Conservation (phyloP, 2,888 invertebrate species). For the Hirtodrosophila cameraria region DNA sequence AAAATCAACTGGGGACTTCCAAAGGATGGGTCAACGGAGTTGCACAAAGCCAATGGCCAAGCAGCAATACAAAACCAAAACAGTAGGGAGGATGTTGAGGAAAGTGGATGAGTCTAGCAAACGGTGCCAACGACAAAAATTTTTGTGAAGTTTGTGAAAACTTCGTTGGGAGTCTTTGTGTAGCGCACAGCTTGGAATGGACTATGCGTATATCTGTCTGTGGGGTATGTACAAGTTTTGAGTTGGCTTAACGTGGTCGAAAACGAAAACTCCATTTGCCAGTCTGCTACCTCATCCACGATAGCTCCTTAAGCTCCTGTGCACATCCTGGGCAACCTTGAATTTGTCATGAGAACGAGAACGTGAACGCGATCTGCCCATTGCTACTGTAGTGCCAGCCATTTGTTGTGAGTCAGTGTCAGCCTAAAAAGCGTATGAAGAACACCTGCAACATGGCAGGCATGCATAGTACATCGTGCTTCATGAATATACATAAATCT, state of each 20-base stretch:
- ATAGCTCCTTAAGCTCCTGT: conserved; percentile 44
- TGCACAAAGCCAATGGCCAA: conserved; percentile 48
- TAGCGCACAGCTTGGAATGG: conserved; percentile 21
- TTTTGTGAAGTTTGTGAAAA: conserved; percentile 72
- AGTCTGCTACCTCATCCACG: conserved; percentile 16
- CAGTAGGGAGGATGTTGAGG: background rate
- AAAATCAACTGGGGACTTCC: conserved; percentile 49
- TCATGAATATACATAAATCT: conserved; percentile 65
- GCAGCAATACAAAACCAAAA: conserved; percentile 9
- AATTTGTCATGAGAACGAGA: conserved; percentile 53
- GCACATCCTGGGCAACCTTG: conserved; percentile 63
- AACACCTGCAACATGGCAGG: conserved; percentile 63
- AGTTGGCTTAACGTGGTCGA: conserved; percentile 30
- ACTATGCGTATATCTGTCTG: background rate
- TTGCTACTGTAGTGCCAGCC: conserved; percentile 48
- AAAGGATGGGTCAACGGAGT: background rate
- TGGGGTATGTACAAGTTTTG: background rate
- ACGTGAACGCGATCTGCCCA: conserved; percentile 19
- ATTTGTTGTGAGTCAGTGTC: conserved; percentile 69
- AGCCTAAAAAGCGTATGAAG: conserved; percentile 61
- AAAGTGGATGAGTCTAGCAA: conserved; percentile 33
- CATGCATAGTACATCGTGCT: conserved; percentile 7
- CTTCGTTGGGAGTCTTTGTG: conserved; percentile 67
- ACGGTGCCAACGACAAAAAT: conserved; percentile 49
- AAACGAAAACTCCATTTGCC: conserved; percentile 42